Evolutionary conservation across 2,797 vertebrate genomes (phyloP), one percentile per base, ranked within the genome.

Genomic region (Sebastes nivosus): DNA sequence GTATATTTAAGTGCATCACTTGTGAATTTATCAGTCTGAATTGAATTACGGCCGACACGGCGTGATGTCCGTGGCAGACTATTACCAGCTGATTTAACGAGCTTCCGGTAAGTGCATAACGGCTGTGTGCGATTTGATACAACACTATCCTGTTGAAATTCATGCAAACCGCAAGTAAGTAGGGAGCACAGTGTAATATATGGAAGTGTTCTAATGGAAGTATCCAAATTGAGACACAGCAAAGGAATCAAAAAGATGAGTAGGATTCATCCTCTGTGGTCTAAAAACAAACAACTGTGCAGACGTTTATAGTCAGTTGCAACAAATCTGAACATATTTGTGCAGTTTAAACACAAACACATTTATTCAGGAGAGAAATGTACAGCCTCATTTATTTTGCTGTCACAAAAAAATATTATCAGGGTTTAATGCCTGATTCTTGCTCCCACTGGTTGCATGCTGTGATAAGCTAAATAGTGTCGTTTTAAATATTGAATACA

Each of bases 111-210:
- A 42, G 38, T 42, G 38, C 38, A 42, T 42, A 16, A 42, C 6
- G 38, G 13, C 5, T 42, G 38, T 42, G 38, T 42, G 38, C 6
- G 38, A 42, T 14, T 42, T 42, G 38, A 6, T 2, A 42, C 38
- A 42, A 42, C 0, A 42, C 14, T 42, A 42, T 14, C 38, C 38
- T 42, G 38, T 42, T 16, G 38, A 42, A 42, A 42, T 16, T 42
- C 14, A 1, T 0, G 38, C 0, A n/a, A n/a, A n/a, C n/a, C 0
- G 38, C 14, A 0, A 42, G 38, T 3, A 42, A 42, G 14, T 42
- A 42, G 24, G 24, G 24, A 24, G 5, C 14, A 42, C 38, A 42
- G 38, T 42, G 38, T 42, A 42, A 14, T 42, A 42, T 14, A 42
- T 42, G 38, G 38, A 3, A 42, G 38, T 42, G 38, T 42, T 16